phyloP scores from a whole-genome alignment of 2,888 invertebrate genomes.

The Scaptomyza tumidula region DNA sequence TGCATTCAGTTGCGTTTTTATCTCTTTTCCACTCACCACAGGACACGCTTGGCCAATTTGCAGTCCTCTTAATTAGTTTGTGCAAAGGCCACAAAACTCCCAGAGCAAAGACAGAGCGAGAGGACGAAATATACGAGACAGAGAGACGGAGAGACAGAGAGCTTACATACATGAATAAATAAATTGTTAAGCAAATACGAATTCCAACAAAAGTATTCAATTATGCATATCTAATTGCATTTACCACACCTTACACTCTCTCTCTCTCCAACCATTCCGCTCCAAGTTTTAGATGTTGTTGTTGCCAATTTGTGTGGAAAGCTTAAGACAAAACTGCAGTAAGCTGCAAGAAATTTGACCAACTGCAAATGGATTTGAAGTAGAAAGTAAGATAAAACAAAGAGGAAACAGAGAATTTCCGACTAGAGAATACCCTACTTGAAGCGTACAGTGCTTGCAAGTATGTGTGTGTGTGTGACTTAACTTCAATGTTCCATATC shows the following conservation, averaged over 20 bases:
- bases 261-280: background rate
- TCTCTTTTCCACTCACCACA: background rate
- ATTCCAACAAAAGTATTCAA: slow-evolving; percentile 51
- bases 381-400: background rate
- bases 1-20: slow-evolving; percentile 24
- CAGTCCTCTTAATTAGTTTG: slow-evolving; percentile 68
- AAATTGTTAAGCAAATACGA: slow-evolving; percentile 44
- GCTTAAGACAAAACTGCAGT: background rate
- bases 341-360: background rate
- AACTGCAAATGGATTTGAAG: background rate
- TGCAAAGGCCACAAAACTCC: slow-evolving; percentile 38
- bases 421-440: too few species aligned
- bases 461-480: too few species aligned
- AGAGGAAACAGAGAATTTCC: too few species aligned
- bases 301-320: background rate
- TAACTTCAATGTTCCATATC: too few species aligned
- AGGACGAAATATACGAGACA: background rate
- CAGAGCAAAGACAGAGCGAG: background rate
- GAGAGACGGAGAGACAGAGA: background rate
- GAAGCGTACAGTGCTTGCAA: too few species aligned
- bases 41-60: slow-evolving; percentile 47
- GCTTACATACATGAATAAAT: slow-evolving; percentile 26
- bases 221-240: slow-evolving; percentile 61
- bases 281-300: background rate
- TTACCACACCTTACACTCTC: slow-evolving; percentile 15